Conservation (phyloP, 2,113 vertebrate genomes). For the Notarius lentiginosus region DNA sequence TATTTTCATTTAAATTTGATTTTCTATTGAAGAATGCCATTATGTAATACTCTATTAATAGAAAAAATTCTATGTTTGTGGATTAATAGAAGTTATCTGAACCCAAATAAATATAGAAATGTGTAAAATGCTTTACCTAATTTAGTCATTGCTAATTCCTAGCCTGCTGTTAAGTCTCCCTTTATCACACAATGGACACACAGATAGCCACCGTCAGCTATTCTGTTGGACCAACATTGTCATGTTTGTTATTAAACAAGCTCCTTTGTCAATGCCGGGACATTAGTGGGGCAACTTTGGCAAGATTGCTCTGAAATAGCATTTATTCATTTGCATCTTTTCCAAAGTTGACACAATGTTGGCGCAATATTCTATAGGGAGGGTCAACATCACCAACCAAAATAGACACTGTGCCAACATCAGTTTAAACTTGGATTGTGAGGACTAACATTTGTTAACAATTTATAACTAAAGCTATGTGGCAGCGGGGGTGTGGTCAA, state of each 20-base stretch:
- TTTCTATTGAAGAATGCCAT: neutral
- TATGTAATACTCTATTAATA: neutral
- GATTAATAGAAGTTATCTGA: neutral
- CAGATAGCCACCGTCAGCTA: neutral
- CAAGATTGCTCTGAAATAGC: neutral
- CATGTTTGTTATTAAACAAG: neutral
- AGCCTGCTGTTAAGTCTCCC: neutral
- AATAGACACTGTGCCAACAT: neutral
- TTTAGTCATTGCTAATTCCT: neutral
- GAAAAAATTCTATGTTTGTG: neutral
- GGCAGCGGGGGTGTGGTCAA: too few relatives aligned
- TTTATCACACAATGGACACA: neutral
- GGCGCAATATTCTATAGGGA: neutral
- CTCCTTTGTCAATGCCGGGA: neutral
- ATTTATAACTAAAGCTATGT: too few relatives aligned
- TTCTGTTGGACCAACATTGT: neutral
- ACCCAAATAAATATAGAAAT: neutral
- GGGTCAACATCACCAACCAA: neutral
- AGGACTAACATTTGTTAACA: neutral
- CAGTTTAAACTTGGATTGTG: neutral
- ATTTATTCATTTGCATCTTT: neutral
- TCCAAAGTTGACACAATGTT: neutral
- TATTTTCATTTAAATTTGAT: neutral
- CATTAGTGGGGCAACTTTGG: neutral
- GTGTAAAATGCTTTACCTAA: neutral